Evolutionary conservation across 2,113 vertebrate species (phyloP).

Genomic region (Triplophysa dalaica): DNA sequence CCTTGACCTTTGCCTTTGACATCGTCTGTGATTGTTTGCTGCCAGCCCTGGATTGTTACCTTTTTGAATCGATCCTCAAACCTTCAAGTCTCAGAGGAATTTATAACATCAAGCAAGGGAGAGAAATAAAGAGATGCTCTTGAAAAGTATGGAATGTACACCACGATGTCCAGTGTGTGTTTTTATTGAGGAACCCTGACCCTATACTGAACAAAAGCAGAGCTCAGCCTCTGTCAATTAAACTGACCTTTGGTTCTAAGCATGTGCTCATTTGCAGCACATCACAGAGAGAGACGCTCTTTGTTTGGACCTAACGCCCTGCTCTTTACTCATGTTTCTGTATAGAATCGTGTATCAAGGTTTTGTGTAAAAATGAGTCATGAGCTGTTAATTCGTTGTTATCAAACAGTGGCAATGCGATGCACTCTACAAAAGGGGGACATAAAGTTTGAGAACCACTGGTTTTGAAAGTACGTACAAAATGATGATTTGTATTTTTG

Average conservation of each 20-base stretch:
- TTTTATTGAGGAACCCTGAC: conserved; percentile 53
- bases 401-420: not conserved
- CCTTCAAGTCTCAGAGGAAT: too few species aligned
- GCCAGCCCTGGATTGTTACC: too few species aligned
- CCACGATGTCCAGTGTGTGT: not conserved
- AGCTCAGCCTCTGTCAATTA: conserved; percentile 45
- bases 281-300: too few species aligned
- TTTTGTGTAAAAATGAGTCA: conserved; percentile 37
- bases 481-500: too few species aligned
- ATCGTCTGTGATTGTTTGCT: too few species aligned
- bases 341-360: not conserved
- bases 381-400: conserved; percentile 23
- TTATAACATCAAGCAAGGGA: not conserved
- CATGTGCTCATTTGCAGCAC: too few species aligned
- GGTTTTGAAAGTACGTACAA: too few species aligned
- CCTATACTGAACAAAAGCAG: conserved; percentile 59
- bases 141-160: not conserved
- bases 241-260: too few species aligned
- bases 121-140: not conserved
- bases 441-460: too few species aligned
- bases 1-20: too few species aligned
- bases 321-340: conserved; percentile 8
- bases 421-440: too few species aligned
- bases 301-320: conserved; percentile 1
- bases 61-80: too few species aligned